Evolutionary conservation across 2,797 vertebrate species (phyloP).

Genomic region (Onychomys torridus): DNA sequence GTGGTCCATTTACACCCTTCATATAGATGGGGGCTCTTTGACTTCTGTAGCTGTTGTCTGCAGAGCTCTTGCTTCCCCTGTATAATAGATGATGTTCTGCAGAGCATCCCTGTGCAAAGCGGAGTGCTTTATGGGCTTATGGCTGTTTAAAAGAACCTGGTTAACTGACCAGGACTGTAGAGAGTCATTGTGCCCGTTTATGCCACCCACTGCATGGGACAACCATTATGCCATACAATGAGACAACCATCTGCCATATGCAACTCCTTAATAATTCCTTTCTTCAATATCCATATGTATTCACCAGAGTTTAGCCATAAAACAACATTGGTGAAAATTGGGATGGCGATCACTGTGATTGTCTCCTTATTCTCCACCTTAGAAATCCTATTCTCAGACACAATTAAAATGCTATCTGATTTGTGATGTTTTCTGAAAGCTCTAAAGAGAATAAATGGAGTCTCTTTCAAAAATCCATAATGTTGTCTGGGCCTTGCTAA

Average conservation of each 20-base stretch:
- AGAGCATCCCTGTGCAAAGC: background rate
- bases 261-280: background rate
- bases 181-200: background rate
- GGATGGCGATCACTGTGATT: background rate
- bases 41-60: background rate
- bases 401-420: constrained; percentile 38
- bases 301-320: background rate
- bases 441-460: constrained; percentile 32
- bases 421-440: background rate
- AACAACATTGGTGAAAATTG: background rate
- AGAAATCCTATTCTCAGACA: background rate
- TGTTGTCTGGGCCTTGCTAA: background rate
- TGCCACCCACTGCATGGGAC: background rate
- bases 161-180: background rate
- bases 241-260: rapidly evolving
- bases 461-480: constrained; percentile 53
- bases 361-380: constrained; percentile 3
- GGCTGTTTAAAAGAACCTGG: background rate
- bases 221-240: background rate
- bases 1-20: background rate
- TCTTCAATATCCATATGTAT: too few relatives aligned
- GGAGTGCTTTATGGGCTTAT: background rate
- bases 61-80: background rate
- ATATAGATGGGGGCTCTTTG: too few relatives aligned
- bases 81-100: background rate